phyloP scores from a whole-genome alignment of 2,888 invertebrate species.

The Myopa tessellatipennis region DNA sequence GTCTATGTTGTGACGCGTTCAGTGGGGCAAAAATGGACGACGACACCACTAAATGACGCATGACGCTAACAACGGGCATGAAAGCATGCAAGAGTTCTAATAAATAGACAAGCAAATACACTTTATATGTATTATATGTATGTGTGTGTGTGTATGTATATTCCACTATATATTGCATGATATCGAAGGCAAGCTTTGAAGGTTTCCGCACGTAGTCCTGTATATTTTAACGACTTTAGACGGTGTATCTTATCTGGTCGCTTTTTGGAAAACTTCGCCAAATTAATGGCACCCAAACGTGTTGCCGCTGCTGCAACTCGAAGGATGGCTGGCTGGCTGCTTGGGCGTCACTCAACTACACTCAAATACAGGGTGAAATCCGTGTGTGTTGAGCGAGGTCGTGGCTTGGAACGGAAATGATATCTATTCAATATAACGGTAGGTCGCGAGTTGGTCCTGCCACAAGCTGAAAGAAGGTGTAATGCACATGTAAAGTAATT shows the following conservation, averaged over 20 bases:
- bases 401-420: constrained; percentile 22
- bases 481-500: background rate
- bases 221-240: constrained; percentile 26
- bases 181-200: constrained; percentile 5
- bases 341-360: background rate
- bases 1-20: background rate
- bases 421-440: constrained; percentile 17
- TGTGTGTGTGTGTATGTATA: background rate
- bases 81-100: background rate
- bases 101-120: too few relatives aligned
- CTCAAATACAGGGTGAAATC: background rate
- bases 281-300: constrained; percentile 29
- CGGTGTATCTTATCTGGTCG: constrained; percentile 27
- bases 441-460: constrained; percentile 22
- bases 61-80: background rate
- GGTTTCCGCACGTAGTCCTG: background rate
- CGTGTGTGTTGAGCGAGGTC: constrained; percentile 31
- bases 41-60: constrained; percentile 30
- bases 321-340: background rate
- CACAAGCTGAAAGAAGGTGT: background rate
- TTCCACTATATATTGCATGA: background rate
- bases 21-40: constrained; percentile 6
- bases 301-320: background rate
- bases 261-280: constrained; percentile 18
- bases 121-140: too few relatives aligned